Percentiles rank a stretch among this genome's conserved stretches.
phyloP scores from a whole-genome alignment of 1,140 invertebrate species.

The Chrysoperla carnea region DNA sequence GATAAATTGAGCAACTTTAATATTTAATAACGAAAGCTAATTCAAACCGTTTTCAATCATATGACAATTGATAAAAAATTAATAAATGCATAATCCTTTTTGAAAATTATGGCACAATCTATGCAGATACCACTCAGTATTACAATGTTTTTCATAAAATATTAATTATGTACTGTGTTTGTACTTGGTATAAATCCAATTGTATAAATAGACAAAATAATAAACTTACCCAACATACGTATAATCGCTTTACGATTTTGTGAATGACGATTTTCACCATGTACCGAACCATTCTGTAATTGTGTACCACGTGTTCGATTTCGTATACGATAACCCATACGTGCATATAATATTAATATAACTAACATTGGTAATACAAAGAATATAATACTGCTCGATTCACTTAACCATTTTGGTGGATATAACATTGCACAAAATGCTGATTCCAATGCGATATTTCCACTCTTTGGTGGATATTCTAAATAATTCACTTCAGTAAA shows the following conservation, averaged over 20 bases:
- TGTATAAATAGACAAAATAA: too few species aligned
- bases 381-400: constrained; percentile 65
- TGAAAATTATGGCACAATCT: too few species aligned
- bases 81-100: too few species aligned
- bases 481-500: constrained; percentile 50
- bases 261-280: constrained; percentile 36
- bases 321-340: constrained; percentile 55
- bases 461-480: constrained; percentile 40
- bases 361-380: constrained; percentile 68
- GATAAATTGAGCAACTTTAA: too few species aligned
- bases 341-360: constrained; percentile 56
- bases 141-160: too few species aligned
- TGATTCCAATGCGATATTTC: constrained; percentile 31
- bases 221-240: constrained; percentile 53
- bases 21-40: too few species aligned
- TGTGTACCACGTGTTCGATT: constrained; percentile 27
- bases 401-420: constrained; percentile 39
- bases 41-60: too few species aligned
- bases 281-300: constrained; percentile 37
- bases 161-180: not conserved
- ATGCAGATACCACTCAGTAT: too few species aligned
- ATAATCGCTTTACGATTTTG: constrained; percentile 57
- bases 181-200: too few species aligned
- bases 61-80: too few species aligned
- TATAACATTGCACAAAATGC: constrained; percentile 59